Evolutionary conservation across 2,888 invertebrate genomes (phyloP), one percentile per base, ranked within the genome.

Genomic region (Caenorhabditis imperialis): DNA sequence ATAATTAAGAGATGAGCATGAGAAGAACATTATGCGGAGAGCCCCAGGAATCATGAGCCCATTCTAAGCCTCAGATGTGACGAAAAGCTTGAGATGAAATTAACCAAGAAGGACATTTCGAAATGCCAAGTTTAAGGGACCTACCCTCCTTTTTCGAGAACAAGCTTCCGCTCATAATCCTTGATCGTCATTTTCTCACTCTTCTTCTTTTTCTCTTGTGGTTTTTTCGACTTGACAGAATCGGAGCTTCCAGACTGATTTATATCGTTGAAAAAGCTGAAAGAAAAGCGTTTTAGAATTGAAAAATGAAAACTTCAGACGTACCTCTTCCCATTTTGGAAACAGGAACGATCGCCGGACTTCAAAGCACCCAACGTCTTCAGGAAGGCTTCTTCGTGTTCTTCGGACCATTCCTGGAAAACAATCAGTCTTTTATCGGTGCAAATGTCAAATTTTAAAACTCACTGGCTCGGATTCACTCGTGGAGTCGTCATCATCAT

Each of bases 361-460:
- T 96, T 96, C 47, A 98, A 89, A 54, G 92, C 92, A 0, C 95
- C 91, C 1, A 96, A 90, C 0, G 96, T 93, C 89, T 93, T 93
- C 44, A 94, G 92, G 89, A 98, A 98, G 78, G 93, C 93, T 81
- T 93, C 92, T 86, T 97, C 96, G 48, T 92, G 90, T 78, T 92
- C 91, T 83, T 92, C 91, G 0, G 92, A 89, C 88, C 92, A 81
- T 89, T 91, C 91, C 91, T 91, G 33, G 33, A 42, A 1, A 18
- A n/a, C n/a, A n/a, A n/a, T n/a, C n/a, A n/a, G n/a, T n/a, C n/a
- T n/a, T n/a, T n/a, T n/a, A n/a, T n/a, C n/a, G n/a, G n/a, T n/a
- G n/a, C n/a, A n/a, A n/a, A n/a, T n/a, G n/a, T n/a, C n/a, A n/a
- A n/a, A n/a, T n/a, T n/a, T n/a, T n/a, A 45, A 8, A 7, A 44